Evolutionary conservation across 2,113 vertebrate species (phyloP).

Genomic region (Hemichromis elongatus): DNA sequence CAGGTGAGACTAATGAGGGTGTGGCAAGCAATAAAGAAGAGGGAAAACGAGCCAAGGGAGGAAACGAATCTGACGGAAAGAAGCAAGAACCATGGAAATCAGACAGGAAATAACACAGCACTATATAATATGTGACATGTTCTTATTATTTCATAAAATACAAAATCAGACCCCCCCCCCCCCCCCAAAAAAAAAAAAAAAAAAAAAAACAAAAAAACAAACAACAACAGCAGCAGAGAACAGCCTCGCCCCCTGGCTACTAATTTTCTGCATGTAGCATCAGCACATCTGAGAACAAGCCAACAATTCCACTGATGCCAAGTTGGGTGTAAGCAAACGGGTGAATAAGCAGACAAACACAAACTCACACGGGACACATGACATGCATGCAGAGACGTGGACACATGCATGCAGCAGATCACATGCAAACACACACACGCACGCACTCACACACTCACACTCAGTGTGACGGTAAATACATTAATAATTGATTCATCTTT

Average conservation of each 20-base stretch:
- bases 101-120: not conserved
- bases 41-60: not conserved
- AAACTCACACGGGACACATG: constrained; percentile 43
- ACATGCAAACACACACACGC: constrained; percentile 15
- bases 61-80: not conserved
- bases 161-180: too few relatives aligned
- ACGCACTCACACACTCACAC: not conserved
- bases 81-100: not conserved
- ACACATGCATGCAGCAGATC: not conserved
- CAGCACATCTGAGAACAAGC: constrained; percentile 18
- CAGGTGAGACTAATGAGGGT: not conserved
- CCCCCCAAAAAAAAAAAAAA: too few relatives aligned
- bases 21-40: not conserved
- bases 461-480: constrained; percentile 55
- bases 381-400: constrained; percentile 28
- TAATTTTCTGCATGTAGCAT: not conserved
- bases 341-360: constrained; percentile 62
- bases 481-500: constrained; percentile 70
- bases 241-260: not conserved
- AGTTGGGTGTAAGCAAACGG: constrained; percentile 45
- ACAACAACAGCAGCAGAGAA: not conserved
- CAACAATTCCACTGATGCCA: constrained; percentile 22
- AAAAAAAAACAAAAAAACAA: not conserved
- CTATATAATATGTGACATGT: not conserved
- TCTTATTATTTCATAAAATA: not conserved